Evolutionary conservation across 2,888 invertebrate species (phyloP).

Genomic region (Heterodera filipjevi): DNA sequence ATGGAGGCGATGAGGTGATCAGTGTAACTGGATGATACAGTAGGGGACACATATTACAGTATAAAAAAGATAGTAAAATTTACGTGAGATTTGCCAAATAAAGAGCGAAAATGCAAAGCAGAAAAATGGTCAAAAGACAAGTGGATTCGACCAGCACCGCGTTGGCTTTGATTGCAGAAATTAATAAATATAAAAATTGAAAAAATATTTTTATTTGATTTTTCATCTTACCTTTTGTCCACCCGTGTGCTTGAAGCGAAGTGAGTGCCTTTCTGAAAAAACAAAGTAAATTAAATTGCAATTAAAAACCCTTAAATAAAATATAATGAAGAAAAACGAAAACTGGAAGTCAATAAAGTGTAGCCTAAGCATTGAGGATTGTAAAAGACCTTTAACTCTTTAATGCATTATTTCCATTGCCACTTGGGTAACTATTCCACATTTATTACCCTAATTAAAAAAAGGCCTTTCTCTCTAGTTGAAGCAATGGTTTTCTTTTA

Average conservation of each 20-base stretch:
- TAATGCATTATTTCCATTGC: too few relatives aligned
- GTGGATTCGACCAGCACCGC: conserved; percentile 1
- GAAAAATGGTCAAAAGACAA: neutral
- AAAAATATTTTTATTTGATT: conserved; percentile 13
- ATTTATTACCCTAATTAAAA: too few relatives aligned
- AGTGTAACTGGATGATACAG: conserved; percentile 12
- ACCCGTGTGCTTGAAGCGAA: conserved; percentile 83
- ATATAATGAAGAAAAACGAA: too few relatives aligned
- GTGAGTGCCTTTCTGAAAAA: conserved; percentile 67
- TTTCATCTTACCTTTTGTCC: conserved; percentile 76
- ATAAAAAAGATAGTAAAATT: neutral
- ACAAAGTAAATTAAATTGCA: neutral
- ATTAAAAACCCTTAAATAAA: neutral
- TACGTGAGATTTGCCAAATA: conserved; percentile 1
- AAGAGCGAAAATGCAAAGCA: neutral
- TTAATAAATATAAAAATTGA: conserved; percentile 54
- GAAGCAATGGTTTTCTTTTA: too few relatives aligned
- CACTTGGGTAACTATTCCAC: too few relatives aligned
- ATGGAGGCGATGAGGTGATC: conserved; percentile 37
- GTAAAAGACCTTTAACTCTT: too few relatives aligned
- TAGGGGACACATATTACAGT: too few relatives aligned
- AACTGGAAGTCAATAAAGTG: too few relatives aligned
- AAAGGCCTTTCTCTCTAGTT: too few relatives aligned
- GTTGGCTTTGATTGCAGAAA: conserved; percentile 19
- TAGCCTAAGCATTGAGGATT: too few relatives aligned